These are phyloP conservation scores for Leptinotarsa lineolata DNA, from an alignment of 1,140 invertebrate species.

Conservation along the genomic window DNA sequence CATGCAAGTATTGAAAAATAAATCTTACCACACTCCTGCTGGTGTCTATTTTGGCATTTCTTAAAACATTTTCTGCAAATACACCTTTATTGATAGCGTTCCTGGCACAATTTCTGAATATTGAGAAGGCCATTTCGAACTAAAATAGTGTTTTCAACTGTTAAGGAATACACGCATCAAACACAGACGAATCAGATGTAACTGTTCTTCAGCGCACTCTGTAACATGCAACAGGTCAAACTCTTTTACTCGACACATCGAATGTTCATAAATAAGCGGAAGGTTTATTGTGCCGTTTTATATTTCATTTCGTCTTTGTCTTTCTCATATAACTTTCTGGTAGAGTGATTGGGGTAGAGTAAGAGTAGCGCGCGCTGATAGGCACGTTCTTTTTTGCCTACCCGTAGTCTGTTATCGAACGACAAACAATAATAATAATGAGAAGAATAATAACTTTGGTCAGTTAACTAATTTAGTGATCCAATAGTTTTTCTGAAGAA, in stretches of 20 bases:
- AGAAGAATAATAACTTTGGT: too few species aligned
- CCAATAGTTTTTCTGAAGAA: too few species aligned
- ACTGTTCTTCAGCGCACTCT: conserved; percentile 2
- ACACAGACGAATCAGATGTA: not conserved
- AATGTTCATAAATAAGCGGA: not conserved
- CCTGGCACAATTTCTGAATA: conserved; percentile 36
- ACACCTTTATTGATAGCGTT: conserved; percentile 25
- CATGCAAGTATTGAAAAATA: not conserved
- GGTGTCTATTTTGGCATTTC: conserved; percentile 26
- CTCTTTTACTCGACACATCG: conserved; percentile 7
- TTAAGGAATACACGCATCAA: not conserved
- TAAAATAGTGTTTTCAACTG: too few species aligned
- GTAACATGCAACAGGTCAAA: conserved; percentile 10
- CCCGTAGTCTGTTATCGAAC: too few species aligned
- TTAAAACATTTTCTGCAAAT: conserved; percentile 25
- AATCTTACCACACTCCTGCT: conserved; percentile 27
- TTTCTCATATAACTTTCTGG: not conserved
- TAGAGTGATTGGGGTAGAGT: not conserved
- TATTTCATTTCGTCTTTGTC: not conserved
- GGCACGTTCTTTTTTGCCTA: not conserved
- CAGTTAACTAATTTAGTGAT: too few species aligned
- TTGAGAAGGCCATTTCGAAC: conserved; percentile 37
- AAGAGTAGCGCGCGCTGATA: not conserved
- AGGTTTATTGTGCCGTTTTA: not conserved
- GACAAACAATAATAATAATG: too few species aligned